Conservation (phyloP, 2,888 invertebrate species). For the Cosmia pyralina region DNA sequence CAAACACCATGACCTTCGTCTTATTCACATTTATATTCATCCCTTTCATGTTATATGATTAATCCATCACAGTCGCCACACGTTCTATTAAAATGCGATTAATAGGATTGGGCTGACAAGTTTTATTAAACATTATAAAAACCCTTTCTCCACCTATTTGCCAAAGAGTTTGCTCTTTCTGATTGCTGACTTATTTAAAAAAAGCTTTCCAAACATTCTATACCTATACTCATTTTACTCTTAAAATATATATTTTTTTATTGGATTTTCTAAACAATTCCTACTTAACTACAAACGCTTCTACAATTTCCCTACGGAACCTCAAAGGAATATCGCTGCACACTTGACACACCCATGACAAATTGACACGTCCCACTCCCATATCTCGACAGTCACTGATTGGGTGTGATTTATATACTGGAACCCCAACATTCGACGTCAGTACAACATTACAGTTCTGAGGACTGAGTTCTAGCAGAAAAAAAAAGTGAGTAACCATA, state of each 20-base stretch:
- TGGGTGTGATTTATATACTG: slow-evolving; percentile 78
- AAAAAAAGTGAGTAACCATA: slow-evolving; percentile 50
- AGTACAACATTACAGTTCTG: slow-evolving; percentile 63
- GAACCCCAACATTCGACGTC: slow-evolving; percentile 49
- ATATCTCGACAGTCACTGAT: slow-evolving; percentile 72
- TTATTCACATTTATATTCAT: too few relatives aligned
- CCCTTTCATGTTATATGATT: too few relatives aligned
- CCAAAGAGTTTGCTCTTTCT: too few relatives aligned
- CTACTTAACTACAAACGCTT: background rate
- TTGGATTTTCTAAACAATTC: background rate
- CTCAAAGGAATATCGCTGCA: slow-evolving; percentile 6
- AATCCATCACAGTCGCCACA: too few relatives aligned
- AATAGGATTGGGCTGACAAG: too few relatives aligned
- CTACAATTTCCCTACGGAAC: slow-evolving; percentile 49
- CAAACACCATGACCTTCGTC: too few relatives aligned
- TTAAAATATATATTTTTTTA: background rate
- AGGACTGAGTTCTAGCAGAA: slow-evolving; percentile 39
- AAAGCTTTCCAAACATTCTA: background rate
- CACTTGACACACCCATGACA: slow-evolving; percentile 61
- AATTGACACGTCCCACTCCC: slow-evolving; percentile 67
- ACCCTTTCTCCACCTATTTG: too few relatives aligned
- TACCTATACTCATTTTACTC: background rate
- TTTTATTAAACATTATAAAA: too few relatives aligned
- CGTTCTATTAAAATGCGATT: too few relatives aligned
- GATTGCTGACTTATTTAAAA: too few relatives aligned